Evolutionary conservation across 2,888 invertebrate species (phyloP).

Genomic region (Chloroclystis v-ata): DNA sequence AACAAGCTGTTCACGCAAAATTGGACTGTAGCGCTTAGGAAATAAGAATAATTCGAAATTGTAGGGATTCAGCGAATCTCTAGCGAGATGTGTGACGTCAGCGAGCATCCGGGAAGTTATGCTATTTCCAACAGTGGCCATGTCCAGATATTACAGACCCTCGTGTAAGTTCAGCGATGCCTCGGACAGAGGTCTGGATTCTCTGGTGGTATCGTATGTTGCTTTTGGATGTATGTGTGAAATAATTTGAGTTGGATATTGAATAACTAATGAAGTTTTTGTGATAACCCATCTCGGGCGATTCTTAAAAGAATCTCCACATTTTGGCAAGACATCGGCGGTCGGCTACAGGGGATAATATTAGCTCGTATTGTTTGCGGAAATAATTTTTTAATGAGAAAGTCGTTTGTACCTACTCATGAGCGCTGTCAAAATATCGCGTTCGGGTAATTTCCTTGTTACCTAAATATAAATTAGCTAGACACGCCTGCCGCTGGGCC

Average conservation of each 20-base stretch:
- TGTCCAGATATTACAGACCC: conserved; percentile 32
- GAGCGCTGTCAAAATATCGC: conserved; percentile 21
- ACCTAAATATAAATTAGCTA: conserved; percentile 20
- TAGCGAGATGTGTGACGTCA: conserved; percentile 67
- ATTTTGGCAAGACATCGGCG: too few relatives aligned
- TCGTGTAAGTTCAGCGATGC: conserved; percentile 4
- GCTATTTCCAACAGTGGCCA: conserved; percentile 56
- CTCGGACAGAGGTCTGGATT: conserved; percentile 24
- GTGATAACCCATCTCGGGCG: not conserved
- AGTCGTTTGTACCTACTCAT: conserved; percentile 16
- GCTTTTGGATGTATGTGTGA: conserved; percentile 19
- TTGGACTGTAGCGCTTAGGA: conserved; percentile 32
- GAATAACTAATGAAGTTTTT: conserved; percentile 16
- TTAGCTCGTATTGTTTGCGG: conserved; percentile 13
- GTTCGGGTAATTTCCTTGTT: conserved; percentile 24
- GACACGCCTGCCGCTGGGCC: conserved; percentile 7
- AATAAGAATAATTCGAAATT: conserved; percentile 47
- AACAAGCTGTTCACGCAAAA: conserved; percentile 28
- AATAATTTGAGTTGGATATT: conserved; percentile 15
- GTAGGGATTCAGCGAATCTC: conserved; percentile 52
- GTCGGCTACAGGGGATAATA: not conserved
- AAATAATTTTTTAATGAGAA: conserved; percentile 17
- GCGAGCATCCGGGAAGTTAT: conserved; percentile 70
- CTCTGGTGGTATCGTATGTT: conserved; percentile 29
- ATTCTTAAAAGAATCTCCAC: not conserved